phyloP scores from a whole-genome alignment of 2,113 vertebrate genomes.

The Condylura cristata region DNA sequence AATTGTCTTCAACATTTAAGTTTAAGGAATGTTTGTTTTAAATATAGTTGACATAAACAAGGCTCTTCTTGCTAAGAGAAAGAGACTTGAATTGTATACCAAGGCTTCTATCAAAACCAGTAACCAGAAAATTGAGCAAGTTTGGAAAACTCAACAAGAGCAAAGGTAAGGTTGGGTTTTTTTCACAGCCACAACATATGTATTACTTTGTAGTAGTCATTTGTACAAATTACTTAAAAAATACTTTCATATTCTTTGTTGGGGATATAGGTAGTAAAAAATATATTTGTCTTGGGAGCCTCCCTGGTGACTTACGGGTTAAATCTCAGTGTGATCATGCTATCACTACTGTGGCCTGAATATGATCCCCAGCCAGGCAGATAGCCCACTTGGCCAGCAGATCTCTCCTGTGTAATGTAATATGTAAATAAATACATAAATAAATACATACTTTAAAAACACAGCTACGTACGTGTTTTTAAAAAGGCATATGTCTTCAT shows the following conservation, averaged over 20 bases:
- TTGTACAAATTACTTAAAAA: slow-evolving; percentile 45
- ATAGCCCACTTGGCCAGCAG: too few relatives aligned
- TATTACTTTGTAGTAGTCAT: slow-evolving; percentile 52
- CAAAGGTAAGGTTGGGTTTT: slow-evolving; percentile 87
- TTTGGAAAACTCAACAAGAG: slow-evolving; percentile 93
- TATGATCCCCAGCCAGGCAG: too few relatives aligned
- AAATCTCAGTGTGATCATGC: too few relatives aligned
- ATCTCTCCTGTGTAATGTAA: too few relatives aligned
- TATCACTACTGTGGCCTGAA: too few relatives aligned
- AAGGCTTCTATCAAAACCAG: slow-evolving; percentile 94
- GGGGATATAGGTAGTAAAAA: slow-evolving; percentile 1
- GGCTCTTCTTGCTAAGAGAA: slow-evolving; percentile 93
- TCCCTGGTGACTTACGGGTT: background rate
- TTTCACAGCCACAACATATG: slow-evolving; percentile 4
- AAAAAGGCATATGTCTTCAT: background rate
- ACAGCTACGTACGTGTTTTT: too few relatives aligned
- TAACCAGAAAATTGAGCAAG: slow-evolving; percentile 93
- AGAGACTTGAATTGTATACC: slow-evolving; percentile 92
- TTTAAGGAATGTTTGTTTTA: slow-evolving; percentile 63
- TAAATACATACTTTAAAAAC: too few relatives aligned
- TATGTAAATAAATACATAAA: too few relatives aligned
- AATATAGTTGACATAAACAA: slow-evolving; percentile 93
- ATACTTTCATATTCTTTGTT: slow-evolving; percentile 19
- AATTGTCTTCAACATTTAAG: slow-evolving; percentile 49
- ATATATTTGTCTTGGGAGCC: background rate